Conservation (phyloP, 2,888 invertebrate species). For the Oegoconia quadripuncta region DNA sequence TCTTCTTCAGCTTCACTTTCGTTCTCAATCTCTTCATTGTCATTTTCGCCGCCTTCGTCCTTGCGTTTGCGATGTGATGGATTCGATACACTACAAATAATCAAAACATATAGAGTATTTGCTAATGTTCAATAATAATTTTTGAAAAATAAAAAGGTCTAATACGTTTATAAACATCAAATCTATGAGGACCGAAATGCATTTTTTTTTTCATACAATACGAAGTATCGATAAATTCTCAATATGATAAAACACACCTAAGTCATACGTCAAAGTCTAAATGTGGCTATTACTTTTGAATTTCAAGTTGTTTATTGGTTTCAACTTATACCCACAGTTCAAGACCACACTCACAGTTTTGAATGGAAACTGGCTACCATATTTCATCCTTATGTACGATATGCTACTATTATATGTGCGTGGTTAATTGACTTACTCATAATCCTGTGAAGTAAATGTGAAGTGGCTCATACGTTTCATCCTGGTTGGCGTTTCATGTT, state of each 20-base stretch:
- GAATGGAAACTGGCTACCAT: no score
- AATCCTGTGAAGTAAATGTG: constrained; percentile 42
- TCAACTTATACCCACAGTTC: no score
- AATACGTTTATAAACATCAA: not conserved
- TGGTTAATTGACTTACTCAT: constrained; percentile 44
- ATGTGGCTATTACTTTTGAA: no score
- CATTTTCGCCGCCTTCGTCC: constrained; percentile 29
- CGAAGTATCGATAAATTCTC: no score
- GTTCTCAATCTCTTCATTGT: constrained; percentile 27
- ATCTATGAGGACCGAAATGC: not conserved
- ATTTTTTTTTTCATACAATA: no score
- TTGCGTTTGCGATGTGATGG: constrained; percentile 19
- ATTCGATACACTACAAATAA: constrained; percentile 29
- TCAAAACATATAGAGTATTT: not conserved
- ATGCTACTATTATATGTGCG: not conserved
- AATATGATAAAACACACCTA: no score
- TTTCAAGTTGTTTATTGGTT: no score
- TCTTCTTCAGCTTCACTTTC: constrained; percentile 41
- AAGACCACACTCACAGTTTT: no score
- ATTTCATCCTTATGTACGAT: no score
- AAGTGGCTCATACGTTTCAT: constrained; percentile 59
- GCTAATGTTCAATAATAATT: not conserved
- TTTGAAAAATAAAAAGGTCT: no score
- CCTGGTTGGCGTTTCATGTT: constrained; percentile 36
- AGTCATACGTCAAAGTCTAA: no score